Percentiles rank a stretch among this genome's conserved stretches.
phyloP scores from a whole-genome alignment of 1,140 invertebrate species.

The Bombus consobrinus region DNA sequence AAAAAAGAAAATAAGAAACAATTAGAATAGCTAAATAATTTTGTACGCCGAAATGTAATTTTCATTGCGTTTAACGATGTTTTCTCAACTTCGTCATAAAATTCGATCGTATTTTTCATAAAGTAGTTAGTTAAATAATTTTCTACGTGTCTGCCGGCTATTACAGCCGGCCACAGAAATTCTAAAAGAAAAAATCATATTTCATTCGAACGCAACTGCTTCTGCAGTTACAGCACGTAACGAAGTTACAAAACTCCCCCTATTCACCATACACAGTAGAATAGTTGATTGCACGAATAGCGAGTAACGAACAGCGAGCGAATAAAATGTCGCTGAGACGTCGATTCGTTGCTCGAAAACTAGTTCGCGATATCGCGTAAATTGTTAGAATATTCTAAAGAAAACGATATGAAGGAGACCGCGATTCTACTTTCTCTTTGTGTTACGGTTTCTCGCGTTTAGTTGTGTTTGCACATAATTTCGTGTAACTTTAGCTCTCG shows the following conservation, averaged over 20 bases:
- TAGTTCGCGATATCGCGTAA: conserved; percentile 19
- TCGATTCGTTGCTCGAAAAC: not conserved
- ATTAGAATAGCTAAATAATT: not conserved
- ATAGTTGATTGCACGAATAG: conserved; percentile 27
- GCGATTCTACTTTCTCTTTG: not conserved
- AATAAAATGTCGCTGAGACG: not conserved
- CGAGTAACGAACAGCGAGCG: not conserved
- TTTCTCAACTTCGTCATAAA: too few relatives aligned
- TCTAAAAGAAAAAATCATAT: not conserved
- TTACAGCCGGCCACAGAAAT: not conserved
- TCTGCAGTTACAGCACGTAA: not conserved
- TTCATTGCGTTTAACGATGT: too few relatives aligned
- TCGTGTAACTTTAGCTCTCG: not conserved
- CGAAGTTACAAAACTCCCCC: not conserved
- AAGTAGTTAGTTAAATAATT: not conserved
- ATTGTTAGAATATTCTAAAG: not conserved
- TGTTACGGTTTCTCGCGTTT: not conserved
- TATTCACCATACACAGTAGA: not conserved
- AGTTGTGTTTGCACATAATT: not conserved
- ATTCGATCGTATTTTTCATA: not conserved
- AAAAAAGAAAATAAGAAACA: not conserved
- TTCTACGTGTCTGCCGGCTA: not conserved
- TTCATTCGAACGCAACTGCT: not conserved
- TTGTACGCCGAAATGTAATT: too few relatives aligned
- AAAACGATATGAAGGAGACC: not conserved